A percentile compares a stretch with the other conserved stretches of the same genome.
Evolutionary conservation across 2,888 invertebrate genomes (phyloP).

Genomic region (Bembecia ichneumoniformis): DNA sequence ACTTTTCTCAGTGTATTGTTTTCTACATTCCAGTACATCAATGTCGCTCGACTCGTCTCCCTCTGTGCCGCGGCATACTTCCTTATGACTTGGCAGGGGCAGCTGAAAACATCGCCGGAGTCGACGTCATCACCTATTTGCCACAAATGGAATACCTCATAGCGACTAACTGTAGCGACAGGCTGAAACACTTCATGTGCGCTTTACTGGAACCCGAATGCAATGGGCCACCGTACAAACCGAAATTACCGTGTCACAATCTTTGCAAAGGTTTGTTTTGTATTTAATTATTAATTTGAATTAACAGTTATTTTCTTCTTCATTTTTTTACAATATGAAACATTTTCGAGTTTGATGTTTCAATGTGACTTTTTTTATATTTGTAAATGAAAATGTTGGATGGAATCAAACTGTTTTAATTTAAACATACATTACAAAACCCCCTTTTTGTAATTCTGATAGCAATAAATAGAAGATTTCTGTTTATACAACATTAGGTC

Average conservation of each 20-base stretch:
- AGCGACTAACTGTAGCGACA: slow-evolving; percentile 75
- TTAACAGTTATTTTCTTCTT: background rate
- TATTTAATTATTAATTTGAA: no score
- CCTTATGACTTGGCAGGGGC: slow-evolving; percentile 76
- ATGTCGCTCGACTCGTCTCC: slow-evolving; percentile 66
- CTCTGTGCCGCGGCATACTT: slow-evolving; percentile 75
- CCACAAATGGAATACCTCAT: slow-evolving; percentile 74
- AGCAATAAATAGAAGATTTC: background rate
- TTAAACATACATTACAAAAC: background rate
- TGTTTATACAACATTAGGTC: no score
- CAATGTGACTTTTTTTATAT: background rate
- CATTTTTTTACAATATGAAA: no score
- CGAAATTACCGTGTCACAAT: slow-evolving; percentile 75
- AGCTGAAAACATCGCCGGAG: slow-evolving; percentile 45
- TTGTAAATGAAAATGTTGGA: no score
- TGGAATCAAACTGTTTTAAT: no score
- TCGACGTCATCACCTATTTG: slow-evolving; percentile 50
- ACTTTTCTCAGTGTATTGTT: background rate
- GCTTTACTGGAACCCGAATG: slow-evolving; percentile 78
- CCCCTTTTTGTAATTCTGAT: background rate
- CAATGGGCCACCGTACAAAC: slow-evolving; percentile 68
- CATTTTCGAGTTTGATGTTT: background rate
- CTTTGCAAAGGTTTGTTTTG: slow-evolving; percentile 73
- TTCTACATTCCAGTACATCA: slow-evolving; percentile 38
- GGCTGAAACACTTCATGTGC: slow-evolving; percentile 75